These are phyloP conservation scores for Ptychobarbus kaznakovi DNA, from an alignment of 2,797 vertebrate genomes.

Conservation along the genomic window DNA sequence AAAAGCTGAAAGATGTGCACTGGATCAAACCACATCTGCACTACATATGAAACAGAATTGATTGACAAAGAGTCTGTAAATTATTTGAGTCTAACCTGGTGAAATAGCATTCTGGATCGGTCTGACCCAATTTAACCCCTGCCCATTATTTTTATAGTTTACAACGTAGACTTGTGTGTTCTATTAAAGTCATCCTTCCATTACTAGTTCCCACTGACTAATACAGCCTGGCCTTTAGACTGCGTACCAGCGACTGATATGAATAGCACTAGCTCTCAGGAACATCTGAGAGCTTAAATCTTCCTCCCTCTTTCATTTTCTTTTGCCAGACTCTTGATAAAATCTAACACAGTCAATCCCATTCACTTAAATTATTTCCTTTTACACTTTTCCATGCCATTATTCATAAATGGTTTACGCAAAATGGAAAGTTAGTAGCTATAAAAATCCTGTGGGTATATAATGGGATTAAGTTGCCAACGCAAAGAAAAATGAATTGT, in stretches of 20 bases:
- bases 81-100: neutral
- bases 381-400: constrained; percentile 31
- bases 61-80: neutral
- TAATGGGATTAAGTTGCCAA: constrained; percentile 56
- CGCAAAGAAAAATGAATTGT: constrained; percentile 52
- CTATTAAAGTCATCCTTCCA: constrained; percentile 39
- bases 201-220: constrained; percentile 14
- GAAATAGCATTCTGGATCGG: neutral
- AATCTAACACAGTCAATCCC: constrained; percentile 14
- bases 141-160: constrained; percentile 28
- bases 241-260: neutral
- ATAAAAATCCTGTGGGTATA: constrained; percentile 45
- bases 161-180: constrained; percentile 35
- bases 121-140: constrained; percentile 19
- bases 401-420: constrained; percentile 41
- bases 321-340: constrained; percentile 11
- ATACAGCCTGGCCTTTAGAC: neutral
- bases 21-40: neutral
- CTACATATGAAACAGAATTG: neutral
- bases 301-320: constrained; percentile 13
- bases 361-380: constrained; percentile 39
- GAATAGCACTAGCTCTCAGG: constrained; percentile 32
- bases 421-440: constrained; percentile 41
- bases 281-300: constrained; percentile 35
- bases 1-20: neutral